Evolutionary conservation across 2,888 invertebrate species (phyloP).

Genomic region (Spilarctia lutea): DNA sequence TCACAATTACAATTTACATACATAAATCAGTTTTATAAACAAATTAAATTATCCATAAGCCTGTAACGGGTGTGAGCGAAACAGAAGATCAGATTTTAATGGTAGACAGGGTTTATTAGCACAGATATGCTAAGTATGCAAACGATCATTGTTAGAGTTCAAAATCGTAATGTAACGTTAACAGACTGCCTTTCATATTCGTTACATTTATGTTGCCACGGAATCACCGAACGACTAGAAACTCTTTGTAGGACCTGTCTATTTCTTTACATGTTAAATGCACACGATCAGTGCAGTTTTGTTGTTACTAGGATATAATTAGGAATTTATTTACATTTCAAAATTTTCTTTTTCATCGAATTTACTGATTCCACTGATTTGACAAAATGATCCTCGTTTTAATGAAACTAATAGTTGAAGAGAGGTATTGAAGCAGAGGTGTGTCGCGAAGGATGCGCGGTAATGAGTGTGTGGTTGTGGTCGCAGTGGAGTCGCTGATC

Average conservation of each 20-base stretch:
- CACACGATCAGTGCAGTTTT: no score
- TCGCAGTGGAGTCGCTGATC: constrained; percentile 96
- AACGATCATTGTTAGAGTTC: neutral
- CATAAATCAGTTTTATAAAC: neutral
- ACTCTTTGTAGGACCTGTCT: neutral
- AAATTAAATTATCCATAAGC: neutral
- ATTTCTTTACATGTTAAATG: no score
- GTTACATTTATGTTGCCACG: neutral
- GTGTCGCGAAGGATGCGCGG: neutral
- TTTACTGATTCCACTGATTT: neutral
- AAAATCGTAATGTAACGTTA: neutral
- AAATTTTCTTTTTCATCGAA: neutral
- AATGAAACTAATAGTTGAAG: neutral
- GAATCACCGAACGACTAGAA: neutral
- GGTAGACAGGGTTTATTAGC: neutral
- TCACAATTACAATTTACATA: neutral
- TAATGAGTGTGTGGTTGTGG: constrained; percentile 48
- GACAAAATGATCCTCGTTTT: no score
- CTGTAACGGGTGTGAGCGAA: neutral
- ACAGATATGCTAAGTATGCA: neutral
- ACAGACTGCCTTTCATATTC: neutral
- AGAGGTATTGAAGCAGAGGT: no score
- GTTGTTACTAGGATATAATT: neutral
- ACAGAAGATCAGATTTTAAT: neutral
- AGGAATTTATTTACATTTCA: neutral